Base-by-base conservation (phyloP, 2,797 vertebrate genomes). In the Melanotaenia nigrans region DNA sequence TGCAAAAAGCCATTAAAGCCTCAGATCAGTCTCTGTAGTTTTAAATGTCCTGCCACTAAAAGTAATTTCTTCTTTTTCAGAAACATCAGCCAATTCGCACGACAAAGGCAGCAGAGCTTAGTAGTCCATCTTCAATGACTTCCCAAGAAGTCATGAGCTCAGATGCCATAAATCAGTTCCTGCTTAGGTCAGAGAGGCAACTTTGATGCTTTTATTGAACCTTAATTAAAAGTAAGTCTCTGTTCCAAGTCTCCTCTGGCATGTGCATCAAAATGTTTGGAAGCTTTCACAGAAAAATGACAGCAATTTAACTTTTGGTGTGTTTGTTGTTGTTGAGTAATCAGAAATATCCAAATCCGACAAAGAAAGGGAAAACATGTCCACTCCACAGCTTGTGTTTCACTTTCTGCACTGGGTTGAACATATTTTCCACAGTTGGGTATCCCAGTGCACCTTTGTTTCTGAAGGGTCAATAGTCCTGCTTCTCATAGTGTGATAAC, bases 401-500 rank as follows among this genome's bases (percentile, higher is more conserved):
- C 38, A 54, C 25, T 32, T 45, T 56, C 20, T 32, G 54, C 11
- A 42, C 24, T 51, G 28, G 32, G 69, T 30, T 58, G 20, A 67
- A 61, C 61, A 61, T 38, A 36, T 72, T 56, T 77, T 63, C 33
- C 38, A 58, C 4, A 59, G 42, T 67, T 75, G 60, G 30, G 54
- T 53, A 38, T 67, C 51, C 65, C 24, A 60, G 68, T 60, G 61
- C 54, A 72, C 42, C 54, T 64, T 68, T 53, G 33, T 33, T 57
- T 66, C 36, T 49, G 24, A 38, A 35, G n/a, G 56, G 55, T 77
- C 55, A 82, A 67, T 16, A 63, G 56, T 72, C 57, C 60, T 76
- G 45, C 42, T 72, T 35, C 61, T 59, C 64, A 67, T 61, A 65
- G 59, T 13, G 69, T 68, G 74, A 74, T 68, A 70, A 71, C 62